Conservation (phyloP, 2,797 vertebrate genomes). For the Galago senegalensis region DNA sequence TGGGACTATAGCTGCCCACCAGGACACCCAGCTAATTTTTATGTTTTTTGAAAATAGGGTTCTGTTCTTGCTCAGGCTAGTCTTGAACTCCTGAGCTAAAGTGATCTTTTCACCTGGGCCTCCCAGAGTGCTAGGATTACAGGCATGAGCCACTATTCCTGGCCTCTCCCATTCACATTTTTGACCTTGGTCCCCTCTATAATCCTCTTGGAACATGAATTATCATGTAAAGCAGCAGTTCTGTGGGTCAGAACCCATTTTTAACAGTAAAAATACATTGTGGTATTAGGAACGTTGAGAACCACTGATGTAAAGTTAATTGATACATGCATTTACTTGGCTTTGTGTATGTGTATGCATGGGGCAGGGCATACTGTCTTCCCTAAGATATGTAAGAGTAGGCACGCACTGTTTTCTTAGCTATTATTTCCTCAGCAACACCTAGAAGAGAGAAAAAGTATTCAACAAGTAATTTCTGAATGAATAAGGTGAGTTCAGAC, state of each 20-base stretch:
- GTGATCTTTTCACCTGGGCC: too few relatives aligned
- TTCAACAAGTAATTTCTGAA: neutral
- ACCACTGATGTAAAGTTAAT: neutral
- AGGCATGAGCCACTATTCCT: too few relatives aligned
- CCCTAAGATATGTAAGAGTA: neutral
- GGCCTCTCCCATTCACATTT: neutral
- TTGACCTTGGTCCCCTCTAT: neutral
- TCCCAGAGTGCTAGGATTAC: too few relatives aligned
- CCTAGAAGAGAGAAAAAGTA: neutral
- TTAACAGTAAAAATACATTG: too few relatives aligned
- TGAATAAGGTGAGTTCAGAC: slow-evolving; percentile 6
- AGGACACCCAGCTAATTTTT: too few relatives aligned
- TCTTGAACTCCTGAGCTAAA: too few relatives aligned
- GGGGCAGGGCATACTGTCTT: neutral
- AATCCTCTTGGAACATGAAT: slow-evolving; percentile 3
- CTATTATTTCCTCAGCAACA: neutral
- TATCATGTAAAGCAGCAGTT: neutral
- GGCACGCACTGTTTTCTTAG: neutral
- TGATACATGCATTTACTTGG: slow-evolving; percentile 1
- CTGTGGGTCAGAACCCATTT: too few relatives aligned
- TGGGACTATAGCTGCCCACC: too few relatives aligned
- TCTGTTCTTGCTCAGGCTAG: too few relatives aligned
- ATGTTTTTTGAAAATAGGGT: too few relatives aligned
- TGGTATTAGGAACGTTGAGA: too few relatives aligned
- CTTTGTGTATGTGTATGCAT: neutral